phyloP scores from a whole-genome alignment of 2,888 invertebrate genomes.

The Odontothrips loti region DNA sequence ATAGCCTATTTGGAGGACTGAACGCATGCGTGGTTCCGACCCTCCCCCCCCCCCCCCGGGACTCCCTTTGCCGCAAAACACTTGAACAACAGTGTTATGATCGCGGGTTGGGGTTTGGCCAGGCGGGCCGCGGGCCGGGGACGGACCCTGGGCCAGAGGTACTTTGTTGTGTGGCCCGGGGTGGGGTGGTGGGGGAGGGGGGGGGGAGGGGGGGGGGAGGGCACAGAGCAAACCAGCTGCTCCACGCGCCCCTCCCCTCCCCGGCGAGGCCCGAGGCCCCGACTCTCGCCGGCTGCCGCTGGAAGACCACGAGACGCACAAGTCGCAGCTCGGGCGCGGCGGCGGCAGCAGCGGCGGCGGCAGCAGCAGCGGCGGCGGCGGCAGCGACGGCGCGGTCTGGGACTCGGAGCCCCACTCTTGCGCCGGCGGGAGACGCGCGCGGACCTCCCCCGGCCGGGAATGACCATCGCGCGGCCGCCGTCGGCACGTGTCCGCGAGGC shows the following conservation, averaged over 20 bases:
- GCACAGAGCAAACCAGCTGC: not conserved
- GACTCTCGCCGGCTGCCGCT: not conserved
- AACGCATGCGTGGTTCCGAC: not conserved
- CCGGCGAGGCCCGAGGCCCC: not conserved
- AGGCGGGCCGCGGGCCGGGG: not conserved
- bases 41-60: not conserved
- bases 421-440: not conserved
- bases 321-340: not conserved
- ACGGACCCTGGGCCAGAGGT: slow-evolving; percentile 2
- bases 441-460: not conserved
- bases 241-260: not conserved
- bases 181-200: not conserved
- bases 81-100: slow-evolving; percentile 23
- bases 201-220: not conserved
- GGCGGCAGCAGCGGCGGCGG: not conserved
- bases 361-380: not conserved
- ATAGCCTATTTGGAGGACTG: slow-evolving; percentile 12
- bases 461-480: too few species aligned
- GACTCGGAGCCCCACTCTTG: not conserved
- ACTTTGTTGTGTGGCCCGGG: slow-evolving; percentile 7
- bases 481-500: too few species aligned
- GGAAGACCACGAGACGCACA: not conserved
- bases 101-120: not conserved
- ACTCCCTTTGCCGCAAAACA: slow-evolving; percentile 8
- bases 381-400: not conserved